Evolutionary conservation across 2,113 vertebrate species (phyloP).

Genomic region (Pelecanoides urinatrix): DNA sequence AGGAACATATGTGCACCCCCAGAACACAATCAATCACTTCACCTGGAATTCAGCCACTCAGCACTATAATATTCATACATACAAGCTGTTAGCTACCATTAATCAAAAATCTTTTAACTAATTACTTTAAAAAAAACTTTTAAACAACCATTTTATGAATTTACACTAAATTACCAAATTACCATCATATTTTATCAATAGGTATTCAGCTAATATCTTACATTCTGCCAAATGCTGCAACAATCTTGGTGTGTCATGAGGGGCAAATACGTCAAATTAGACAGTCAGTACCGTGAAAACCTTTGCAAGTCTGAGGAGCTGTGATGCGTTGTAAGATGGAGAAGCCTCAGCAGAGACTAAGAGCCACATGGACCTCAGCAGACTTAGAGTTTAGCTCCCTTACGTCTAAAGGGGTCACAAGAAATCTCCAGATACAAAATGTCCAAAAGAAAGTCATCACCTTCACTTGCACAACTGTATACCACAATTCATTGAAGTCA

Average conservation of each 20-base stretch:
- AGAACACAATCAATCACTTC: conserved; percentile 65
- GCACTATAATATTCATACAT: conserved; percentile 20
- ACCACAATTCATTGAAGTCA: background rate
- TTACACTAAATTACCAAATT: conserved; percentile 3
- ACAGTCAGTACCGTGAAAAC: background rate
- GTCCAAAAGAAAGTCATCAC: background rate
- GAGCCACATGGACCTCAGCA: background rate
- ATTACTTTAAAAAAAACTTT: conserved; percentile 49
- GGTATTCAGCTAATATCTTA: background rate
- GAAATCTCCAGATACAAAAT: background rate
- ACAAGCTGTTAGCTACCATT: conserved; percentile 64
- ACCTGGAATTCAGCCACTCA: conserved; percentile 64
- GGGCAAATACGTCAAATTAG: background rate
- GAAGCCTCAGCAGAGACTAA: background rate
- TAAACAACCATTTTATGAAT: conserved; percentile 31
- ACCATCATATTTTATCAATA: background rate
- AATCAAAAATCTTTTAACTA: conserved; percentile 67
- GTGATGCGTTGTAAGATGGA: background rate
- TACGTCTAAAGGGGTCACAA: background rate
- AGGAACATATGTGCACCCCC: conserved; percentile 63
- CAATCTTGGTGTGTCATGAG: background rate
- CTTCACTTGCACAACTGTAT: background rate
- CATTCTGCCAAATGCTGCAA: background rate
- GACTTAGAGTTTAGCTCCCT: background rate
- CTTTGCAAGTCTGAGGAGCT: background rate